Percentiles rank a stretch among this genome's conserved stretches.
phyloP scores from a whole-genome alignment of 2,113 vertebrate genomes.

The Catharus fuscescens region DNA sequence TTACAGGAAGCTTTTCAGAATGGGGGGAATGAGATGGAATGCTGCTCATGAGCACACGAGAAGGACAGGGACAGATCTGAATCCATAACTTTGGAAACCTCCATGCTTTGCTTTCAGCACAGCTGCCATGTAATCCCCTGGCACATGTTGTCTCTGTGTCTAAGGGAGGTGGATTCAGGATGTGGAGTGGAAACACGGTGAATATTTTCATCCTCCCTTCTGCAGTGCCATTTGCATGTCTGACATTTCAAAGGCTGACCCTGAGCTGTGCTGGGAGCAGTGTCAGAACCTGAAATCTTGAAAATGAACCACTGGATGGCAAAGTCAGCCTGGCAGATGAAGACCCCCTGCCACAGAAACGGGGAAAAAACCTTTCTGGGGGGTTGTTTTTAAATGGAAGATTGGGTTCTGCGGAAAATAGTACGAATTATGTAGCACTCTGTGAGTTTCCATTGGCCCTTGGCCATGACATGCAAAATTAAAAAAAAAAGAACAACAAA shows the following conservation, averaged over 20 bases:
- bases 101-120: neutral
- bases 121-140: neutral
- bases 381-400: neutral
- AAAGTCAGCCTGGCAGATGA: neutral
- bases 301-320: neutral
- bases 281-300: neutral
- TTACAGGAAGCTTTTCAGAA: neutral
- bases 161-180: neutral
- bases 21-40: neutral
- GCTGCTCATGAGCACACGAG: neutral
- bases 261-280: neutral
- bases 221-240: neutral
- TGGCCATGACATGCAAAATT: constrained; percentile 8
- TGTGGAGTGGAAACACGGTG: neutral
- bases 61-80: neutral
- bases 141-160: rapidly evolving
- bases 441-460: constrained; percentile 43
- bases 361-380: neutral
- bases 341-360: neutral
- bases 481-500: neutral
- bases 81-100: neutral
- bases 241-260: neutral
- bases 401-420: neutral
- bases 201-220: neutral
- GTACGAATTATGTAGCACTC: neutral